Percentiles rank a stretch among this genome's conserved stretches.
These are phyloP conservation scores for Hyposoter didymator DNA, from an alignment of 2,888 invertebrate genomes.

Conservation along the genomic window DNA sequence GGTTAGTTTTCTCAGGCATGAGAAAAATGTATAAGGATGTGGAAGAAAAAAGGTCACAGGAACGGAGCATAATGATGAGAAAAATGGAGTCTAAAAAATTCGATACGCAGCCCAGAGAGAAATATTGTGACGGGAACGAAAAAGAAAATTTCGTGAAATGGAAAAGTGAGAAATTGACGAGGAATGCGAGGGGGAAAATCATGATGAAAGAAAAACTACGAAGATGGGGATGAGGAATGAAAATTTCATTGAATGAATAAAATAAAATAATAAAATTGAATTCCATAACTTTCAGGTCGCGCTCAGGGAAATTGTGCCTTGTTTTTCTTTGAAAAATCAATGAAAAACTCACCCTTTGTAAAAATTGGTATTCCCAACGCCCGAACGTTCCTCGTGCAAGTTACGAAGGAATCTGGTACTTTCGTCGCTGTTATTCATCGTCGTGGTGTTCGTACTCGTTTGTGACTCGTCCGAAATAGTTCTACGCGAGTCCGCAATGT, in stretches of 20 bases:
- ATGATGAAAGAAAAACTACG: neutral
- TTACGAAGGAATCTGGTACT: constrained; percentile 24
- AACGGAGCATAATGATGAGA: neutral
- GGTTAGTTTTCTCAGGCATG: constrained; percentile 51
- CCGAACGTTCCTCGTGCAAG: constrained; percentile 23
- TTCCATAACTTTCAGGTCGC: neutral
- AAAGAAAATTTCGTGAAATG: neutral
- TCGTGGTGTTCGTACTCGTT: constrained; percentile 20
- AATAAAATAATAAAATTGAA: neutral
- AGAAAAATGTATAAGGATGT: constrained; percentile 23
- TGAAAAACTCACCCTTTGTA: constrained; percentile 52
- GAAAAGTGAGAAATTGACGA: neutral
- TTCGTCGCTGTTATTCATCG: neutral
- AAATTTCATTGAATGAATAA: neutral
- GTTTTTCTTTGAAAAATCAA: neutral
- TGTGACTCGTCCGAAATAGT: constrained; percentile 30
- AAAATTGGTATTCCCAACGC: constrained; percentile 41
- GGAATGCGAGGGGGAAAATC: neutral
- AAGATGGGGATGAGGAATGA: neutral
- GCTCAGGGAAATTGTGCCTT: no score
- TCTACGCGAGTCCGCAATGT: constrained; percentile 33
- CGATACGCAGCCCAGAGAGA: neutral
- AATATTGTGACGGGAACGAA: neutral
- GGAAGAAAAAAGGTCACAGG: neutral
- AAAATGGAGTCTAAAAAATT: neutral